Evolutionary conservation across 2,888 invertebrate genomes (phyloP).

Genomic region (Tetranychus piercei): DNA sequence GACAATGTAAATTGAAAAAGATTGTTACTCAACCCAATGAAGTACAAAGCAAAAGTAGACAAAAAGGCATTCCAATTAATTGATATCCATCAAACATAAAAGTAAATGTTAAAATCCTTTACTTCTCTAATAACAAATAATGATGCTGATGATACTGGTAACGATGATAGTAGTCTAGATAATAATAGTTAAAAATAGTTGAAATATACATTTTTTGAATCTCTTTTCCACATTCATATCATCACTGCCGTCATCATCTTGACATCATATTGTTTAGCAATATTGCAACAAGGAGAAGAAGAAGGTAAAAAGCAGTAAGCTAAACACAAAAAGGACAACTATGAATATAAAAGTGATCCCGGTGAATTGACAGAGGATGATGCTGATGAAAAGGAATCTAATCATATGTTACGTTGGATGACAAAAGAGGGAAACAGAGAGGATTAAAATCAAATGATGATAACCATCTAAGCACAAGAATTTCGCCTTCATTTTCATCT

Average conservation of each 20-base stretch:
- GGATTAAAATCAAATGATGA: neutral
- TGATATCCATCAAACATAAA: too few species aligned
- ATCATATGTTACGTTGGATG: neutral
- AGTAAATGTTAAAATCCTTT: too few species aligned
- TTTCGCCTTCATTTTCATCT: neutral
- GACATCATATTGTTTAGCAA: neutral
- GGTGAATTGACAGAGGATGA: neutral
- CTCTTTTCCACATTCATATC: neutral
- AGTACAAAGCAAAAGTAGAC: too few species aligned
- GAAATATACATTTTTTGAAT: neutral
- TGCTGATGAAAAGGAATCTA: neutral
- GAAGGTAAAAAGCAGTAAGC: too few species aligned
- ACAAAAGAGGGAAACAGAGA: neutral
- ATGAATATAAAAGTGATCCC: neutral
- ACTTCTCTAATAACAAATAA: too few species aligned
- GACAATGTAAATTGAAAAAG: too few species aligned
- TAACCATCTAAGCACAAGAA: neutral
- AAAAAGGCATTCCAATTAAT: too few species aligned
- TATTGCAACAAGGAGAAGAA: neutral
- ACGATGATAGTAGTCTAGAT: neutral
- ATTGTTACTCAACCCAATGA: too few species aligned
- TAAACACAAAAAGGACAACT: neutral
- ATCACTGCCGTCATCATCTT: neutral
- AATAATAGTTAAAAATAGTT: neutral
- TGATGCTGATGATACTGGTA: too few species aligned